Evolutionary conservation across 2,797 vertebrate species (phyloP), one percentile per base, ranked within the genome.

Genomic region (Florisuga fusca): DNA sequence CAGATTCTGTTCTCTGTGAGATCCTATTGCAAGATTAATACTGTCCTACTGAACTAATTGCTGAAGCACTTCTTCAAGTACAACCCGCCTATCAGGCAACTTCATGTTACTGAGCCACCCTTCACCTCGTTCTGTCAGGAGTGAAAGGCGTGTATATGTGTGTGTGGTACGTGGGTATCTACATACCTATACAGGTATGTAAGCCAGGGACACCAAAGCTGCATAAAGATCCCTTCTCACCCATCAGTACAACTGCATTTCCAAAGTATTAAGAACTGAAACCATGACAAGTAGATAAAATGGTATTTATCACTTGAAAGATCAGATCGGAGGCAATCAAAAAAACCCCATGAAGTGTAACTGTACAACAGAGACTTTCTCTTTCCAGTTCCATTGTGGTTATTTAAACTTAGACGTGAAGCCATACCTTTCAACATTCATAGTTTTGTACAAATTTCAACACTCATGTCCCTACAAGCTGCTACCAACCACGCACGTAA

Each of bases 131-230:
- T 53, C 46, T 34, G 12, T 38, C 26, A 38, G 38, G 38, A 75
- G 48, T 7, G 15, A 31, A n/a, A 84, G 22, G 20, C 2, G 5
- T 2, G 2, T 13, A 2, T 6, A 10, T 8, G 38, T 4, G 3
- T 1, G 4, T 16, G 51, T 6, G 3, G 11, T 23, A 21, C 5
- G 10, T 6, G 8, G 5, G 8, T 26, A 15, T 15, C 3, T 4
- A 8, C 12, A 1, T 9, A 20, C 0, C 8, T 4, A 12, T 12
- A 12, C 7, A 23, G 11, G 46, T 31, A 10, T 1, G 10, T 0
- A 26, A 48, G 5, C 22, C 21, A 23, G 36, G 8, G 8, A 46
- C 33, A 54, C 14, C 25, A 3, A 15, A 9, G 21, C 0, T 13
- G 21, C 33, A 50, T 10, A 33, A 36, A 15, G 22, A 4, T 84